Evolutionary conservation across 53 echinoderm and acorn worm species (phyloP), one percentile per base, ranked within the genome.

Genomic region (Luidia sarsii): DNA sequence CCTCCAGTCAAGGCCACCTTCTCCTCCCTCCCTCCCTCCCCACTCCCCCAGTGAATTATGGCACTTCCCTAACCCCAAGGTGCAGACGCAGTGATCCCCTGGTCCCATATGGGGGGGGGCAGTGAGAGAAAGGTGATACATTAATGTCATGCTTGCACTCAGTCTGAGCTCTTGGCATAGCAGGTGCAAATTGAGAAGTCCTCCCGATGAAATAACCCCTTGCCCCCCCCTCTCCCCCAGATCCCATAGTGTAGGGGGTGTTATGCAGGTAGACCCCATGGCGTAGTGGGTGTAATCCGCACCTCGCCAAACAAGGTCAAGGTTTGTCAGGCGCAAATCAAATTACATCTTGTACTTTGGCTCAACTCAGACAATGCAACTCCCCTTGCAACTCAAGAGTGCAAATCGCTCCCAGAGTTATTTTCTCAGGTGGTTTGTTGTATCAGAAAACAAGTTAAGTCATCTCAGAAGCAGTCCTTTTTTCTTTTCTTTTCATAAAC

Each of bases 261-360:
- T 41, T 41, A 11, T 7, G 6, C 6, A 11, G 6, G 11, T 11
- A 41, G 41, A 41, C 11, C 41, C 41, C 41, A 57, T 15, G 36
- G 34, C 18, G 34, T 20, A 35, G 35, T 8, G 36, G 63, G 35
- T 63, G 63, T 18, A 77, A 48, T 48, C 25, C 39, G 61, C 77
- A 57, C 59, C 13, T 60, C 23, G 22, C 29, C 27, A 77, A 60
- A 77, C 77, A 77, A 61, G 77, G 77, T 77, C 77, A 77, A 77
- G 77, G 77, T 48, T 77, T 22, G 61, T 8, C 43, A 11, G 41
- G 29, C 9, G 77, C 31, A 77, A 77, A 77, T 77, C 77, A 77
- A 77, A 77, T 77, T 77, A 77, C 77, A 30, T 60, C 32, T 45
- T 77, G 77, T 77, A 77, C 77, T 77, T 77, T 77, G 60, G 61